These are phyloP conservation scores for Stercorarius parasiticus DNA, from an alignment of 2,113 vertebrate genomes.

Conservation along the genomic window DNA sequence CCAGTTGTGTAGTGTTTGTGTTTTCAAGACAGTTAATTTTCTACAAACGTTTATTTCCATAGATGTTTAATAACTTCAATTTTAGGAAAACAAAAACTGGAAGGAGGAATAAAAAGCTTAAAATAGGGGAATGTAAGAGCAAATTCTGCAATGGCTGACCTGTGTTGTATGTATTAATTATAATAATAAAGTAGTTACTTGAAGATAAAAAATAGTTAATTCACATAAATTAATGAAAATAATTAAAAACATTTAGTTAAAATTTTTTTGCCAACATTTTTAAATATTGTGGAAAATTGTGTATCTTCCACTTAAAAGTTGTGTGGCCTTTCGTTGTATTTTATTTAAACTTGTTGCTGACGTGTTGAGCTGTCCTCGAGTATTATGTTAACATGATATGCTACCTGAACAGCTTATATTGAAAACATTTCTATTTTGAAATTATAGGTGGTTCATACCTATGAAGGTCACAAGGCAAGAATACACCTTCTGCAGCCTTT, in stretches of 20 bases:
- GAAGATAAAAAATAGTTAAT: background rate
- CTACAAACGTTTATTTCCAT: rapidly evolving
- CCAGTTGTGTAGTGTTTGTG: background rate
- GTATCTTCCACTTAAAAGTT: background rate
- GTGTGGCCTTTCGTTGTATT: background rate
- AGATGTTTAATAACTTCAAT: background rate
- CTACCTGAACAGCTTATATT: background rate
- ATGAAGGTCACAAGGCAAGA: slow-evolving; percentile 84
- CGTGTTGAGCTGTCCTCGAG: background rate
- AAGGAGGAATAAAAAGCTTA: background rate
- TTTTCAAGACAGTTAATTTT: background rate
- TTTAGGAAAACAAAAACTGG: background rate
- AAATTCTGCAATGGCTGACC: background rate
- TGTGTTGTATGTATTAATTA: background rate
- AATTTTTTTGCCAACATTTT: background rate
- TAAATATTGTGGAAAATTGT: background rate
- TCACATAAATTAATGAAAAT: background rate
- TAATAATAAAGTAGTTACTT: background rate
- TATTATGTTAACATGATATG: background rate
- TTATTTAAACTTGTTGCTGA: background rate
- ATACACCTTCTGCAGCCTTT: slow-evolving; percentile 89
- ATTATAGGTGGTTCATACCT: slow-evolving; percentile 87
- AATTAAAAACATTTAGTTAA: background rate
- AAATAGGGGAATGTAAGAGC: background rate
- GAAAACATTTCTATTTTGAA: slow-evolving; percentile 14